Conservation (phyloP, 2,113 vertebrate species). For the Barbus barbus region DNA sequence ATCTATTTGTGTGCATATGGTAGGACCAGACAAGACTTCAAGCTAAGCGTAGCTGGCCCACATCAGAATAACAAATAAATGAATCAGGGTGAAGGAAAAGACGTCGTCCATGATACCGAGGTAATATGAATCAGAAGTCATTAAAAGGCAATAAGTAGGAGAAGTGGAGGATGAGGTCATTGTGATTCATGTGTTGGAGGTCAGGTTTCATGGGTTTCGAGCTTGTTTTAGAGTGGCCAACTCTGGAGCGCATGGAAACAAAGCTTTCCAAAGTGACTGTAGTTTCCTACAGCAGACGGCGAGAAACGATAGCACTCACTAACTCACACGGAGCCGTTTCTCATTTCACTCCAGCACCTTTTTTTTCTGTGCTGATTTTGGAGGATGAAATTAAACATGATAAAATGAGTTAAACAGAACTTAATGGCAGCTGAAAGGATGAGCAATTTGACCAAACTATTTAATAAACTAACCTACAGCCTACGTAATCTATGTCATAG, state of each 20-base stretch:
- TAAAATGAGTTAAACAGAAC: neutral
- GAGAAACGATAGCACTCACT: slow-evolving; percentile 45
- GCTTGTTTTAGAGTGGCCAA: slow-evolving; percentile 61
- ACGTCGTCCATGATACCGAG: slow-evolving; percentile 49
- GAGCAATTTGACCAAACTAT: neutral
- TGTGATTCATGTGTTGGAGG: slow-evolving; percentile 65
- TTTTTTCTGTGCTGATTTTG: slow-evolving; percentile 35
- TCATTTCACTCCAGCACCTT: slow-evolving; percentile 44
- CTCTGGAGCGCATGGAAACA: slow-evolving; percentile 62
- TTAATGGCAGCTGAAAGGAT: neutral
- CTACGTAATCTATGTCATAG: neutral
- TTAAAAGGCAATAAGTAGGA: slow-evolving; percentile 64
- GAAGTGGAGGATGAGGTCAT: slow-evolving; percentile 47
- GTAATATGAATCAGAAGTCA: slow-evolving; percentile 58
- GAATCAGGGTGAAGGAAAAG: slow-evolving; percentile 56
- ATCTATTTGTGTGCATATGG: slow-evolving; percentile 36
- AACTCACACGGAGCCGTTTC: slow-evolving; percentile 41
- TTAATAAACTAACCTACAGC: neutral
- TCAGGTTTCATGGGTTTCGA: slow-evolving; percentile 63
- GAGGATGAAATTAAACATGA: neutral
- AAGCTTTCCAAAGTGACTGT: slow-evolving; percentile 63
- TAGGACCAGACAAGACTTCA: slow-evolving; percentile 49
- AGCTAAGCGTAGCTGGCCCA: neutral
- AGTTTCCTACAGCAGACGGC: slow-evolving; percentile 66
- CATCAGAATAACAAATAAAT: slow-evolving; percentile 70